Base-by-base conservation (phyloP, 1,140 invertebrate species). In the Halictus rubicundus region DNA sequence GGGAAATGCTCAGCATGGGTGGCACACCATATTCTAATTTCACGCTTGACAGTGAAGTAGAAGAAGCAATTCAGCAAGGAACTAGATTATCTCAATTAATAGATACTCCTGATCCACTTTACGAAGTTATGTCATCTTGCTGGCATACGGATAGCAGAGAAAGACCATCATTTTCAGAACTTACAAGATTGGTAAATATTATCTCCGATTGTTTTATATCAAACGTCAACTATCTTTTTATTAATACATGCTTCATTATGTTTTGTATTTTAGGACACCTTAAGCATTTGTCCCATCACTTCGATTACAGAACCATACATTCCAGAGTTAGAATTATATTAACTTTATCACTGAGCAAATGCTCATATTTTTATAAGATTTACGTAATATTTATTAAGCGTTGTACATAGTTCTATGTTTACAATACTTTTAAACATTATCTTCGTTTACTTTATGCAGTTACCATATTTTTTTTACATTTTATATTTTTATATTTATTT, bases 131-230 rank as follows among this genome's bases (percentile, higher is more conserved):
- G 93, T 92, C 96, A 8, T 96, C 97, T 80, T 98, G 97, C 88
- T 98, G 97, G 97, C 96, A 97, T 87, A 88, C 95, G n/a, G 96
- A 97, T 90, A 94, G 95, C 9, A 96, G 96, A 84, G 97, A 98
- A 86, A 93, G 97, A 83, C 97, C 96, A 16, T 92, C 94, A 27
- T 96, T 96, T 87, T 89, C 93, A 54, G 94, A 95, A 88, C 92
- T 96, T 61, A 90, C 91, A n/a, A 84, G 91, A 90, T 82, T 93
- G 89, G 91, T 93, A 84, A 90, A 39, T 69, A 68, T 14, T 52
- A n/a, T 54, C 32, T 64, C 70, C 59, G 6, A 60, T 79, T 46
- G 64, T 54, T 21, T 57, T 52, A 27, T 10, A 27, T 63, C 16
- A 9, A 25, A 69, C 9, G 65, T 74, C 23, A 72, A 72, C 46